Conservation (phyloP, 2,113 vertebrate genomes). For the Gnathonemus echidnorhynchus region DNA sequence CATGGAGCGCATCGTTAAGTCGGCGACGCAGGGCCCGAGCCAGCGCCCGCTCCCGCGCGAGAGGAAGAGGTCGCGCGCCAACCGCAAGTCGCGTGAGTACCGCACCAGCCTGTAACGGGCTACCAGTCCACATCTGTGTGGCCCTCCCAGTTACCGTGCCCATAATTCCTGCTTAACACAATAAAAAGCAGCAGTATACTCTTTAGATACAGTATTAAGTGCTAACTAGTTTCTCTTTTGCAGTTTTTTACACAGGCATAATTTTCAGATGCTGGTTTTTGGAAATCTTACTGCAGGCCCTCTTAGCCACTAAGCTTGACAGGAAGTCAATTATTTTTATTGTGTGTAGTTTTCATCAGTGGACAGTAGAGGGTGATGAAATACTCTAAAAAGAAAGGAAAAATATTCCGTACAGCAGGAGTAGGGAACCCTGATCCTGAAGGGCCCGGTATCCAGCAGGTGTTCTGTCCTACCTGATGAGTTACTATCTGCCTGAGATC, state of each 20-base stretch:
- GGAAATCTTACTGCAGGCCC: not conserved
- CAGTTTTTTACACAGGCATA: not conserved
- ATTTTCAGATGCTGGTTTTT: not conserved
- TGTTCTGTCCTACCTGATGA: not conserved
- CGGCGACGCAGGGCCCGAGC: slow-evolving; percentile 89
- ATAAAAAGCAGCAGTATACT: not conserved
- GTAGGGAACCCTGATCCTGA: not conserved
- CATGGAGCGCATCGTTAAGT: slow-evolving; percentile 96
- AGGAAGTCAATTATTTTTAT: not conserved
- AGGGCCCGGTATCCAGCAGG: rapidly evolving
- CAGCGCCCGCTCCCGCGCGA: slow-evolving; percentile 81
- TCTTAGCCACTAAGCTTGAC: not conserved
- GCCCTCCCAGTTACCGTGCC: not conserved
- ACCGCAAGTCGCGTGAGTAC: slow-evolving; percentile 88
- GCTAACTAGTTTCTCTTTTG: not conserved
- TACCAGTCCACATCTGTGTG: not conserved
- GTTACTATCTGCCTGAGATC: not conserved
- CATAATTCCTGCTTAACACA: not conserved
- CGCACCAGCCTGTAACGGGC: too few relatives aligned
- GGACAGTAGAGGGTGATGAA: slow-evolving; percentile 8
- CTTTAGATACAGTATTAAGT: not conserved
- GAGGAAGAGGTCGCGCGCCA: slow-evolving; percentile 84
- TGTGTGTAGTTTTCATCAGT: not conserved
- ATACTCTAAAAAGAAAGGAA: not conserved
- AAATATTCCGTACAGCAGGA: not conserved